These are phyloP conservation scores for Gila robusta DNA, from an alignment of 2,797 vertebrate genomes.

Conservation along the genomic window DNA sequence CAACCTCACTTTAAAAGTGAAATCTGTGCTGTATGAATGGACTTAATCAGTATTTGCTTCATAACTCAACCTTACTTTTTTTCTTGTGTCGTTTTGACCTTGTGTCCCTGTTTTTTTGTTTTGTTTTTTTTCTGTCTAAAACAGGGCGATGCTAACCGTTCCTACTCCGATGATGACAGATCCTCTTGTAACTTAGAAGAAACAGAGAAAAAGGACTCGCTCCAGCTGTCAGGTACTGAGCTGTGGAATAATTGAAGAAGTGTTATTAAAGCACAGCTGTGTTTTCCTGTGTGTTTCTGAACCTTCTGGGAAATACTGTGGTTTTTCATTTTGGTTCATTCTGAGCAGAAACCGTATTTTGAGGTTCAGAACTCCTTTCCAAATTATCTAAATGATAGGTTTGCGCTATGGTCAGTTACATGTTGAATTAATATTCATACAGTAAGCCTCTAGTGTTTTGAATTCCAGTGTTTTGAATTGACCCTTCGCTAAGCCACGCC, in stretches of 20 bases:
- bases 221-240: conserved; percentile 84
- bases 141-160: conserved; percentile 96
- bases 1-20: not conserved
- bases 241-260: not conserved
- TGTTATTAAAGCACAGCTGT: not conserved
- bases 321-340: not conserved
- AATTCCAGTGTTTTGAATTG: not conserved
- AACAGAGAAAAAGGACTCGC: conserved; percentile 87
- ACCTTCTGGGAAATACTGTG: not conserved
- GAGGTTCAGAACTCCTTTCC: not conserved
- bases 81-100: conserved; percentile 10
- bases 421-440: not conserved
- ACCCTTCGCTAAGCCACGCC: too few relatives aligned
- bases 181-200: conserved; percentile 94
- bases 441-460: not conserved
- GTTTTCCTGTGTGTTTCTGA: not conserved
- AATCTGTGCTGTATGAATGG: not conserved
- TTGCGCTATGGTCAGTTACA: not conserved
- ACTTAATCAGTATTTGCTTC: not conserved
- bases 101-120: conserved; percentile 29
- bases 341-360: not conserved
- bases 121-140: not conserved
- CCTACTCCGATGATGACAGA: conserved; percentile 94
- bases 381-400: not conserved
- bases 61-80: conserved; percentile 3